Conservation (phyloP, 2,888 invertebrate species). For the Dynastes maya region DNA sequence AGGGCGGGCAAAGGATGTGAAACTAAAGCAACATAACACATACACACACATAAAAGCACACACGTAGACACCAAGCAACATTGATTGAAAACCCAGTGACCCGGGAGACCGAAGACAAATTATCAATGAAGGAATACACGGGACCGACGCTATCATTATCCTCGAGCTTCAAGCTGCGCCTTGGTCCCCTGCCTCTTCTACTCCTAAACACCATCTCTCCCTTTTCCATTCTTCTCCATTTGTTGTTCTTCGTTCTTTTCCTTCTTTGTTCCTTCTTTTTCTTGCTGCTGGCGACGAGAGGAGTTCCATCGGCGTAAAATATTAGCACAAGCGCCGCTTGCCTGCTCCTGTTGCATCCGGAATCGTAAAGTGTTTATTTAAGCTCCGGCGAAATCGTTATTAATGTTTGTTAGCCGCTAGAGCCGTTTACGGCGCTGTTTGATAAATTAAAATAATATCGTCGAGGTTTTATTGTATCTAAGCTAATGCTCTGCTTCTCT, state of each 20-base stretch:
- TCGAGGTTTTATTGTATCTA: no score
- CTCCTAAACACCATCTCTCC: no score
- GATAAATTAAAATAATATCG: no score
- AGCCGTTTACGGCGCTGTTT: no score
- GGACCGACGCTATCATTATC: slow-evolving; percentile 59
- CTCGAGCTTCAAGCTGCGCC: slow-evolving; percentile 52
- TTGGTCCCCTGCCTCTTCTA: no score
- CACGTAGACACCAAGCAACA: slow-evolving; percentile 56
- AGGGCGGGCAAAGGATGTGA: background rate
- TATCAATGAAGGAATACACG: slow-evolving; percentile 57
- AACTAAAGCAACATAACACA: slow-evolving; percentile 8
- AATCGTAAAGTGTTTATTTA: slow-evolving; percentile 10
- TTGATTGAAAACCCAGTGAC: slow-evolving; percentile 63
- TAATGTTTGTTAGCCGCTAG: no score
- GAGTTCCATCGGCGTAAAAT: slow-evolving; percentile 39
- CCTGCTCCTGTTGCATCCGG: slow-evolving; percentile 28
- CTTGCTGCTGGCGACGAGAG: background rate
- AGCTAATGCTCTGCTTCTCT: no score
- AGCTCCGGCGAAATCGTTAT: background rate
- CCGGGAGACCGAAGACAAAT: slow-evolving; percentile 63
- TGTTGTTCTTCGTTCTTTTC: background rate
- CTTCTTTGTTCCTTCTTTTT: background rate
- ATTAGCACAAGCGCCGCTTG: slow-evolving; percentile 26
- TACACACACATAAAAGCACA: background rate
- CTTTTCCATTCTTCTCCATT: background rate